Percentiles rank a stretch among this genome's conserved stretches.
Evolutionary conservation across 2,888 invertebrate species (phyloP).

Genomic region (Polydrusus tereticollis): DNA sequence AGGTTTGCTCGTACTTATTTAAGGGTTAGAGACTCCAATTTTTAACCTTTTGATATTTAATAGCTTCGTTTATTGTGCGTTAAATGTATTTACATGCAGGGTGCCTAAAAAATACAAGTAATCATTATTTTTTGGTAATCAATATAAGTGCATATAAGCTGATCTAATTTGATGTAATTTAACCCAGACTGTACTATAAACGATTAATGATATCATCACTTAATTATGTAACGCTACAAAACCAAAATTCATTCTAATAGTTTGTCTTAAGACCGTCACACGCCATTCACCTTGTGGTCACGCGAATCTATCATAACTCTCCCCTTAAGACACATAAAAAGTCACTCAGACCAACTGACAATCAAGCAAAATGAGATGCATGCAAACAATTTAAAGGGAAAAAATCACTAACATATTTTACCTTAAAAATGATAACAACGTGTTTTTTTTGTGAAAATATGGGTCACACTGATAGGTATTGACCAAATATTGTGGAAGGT

Average conservation of each 20-base stretch:
- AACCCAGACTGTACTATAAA: neutral
- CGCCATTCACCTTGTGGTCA: conserved; percentile 7
- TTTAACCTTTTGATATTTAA: no score
- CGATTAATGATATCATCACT: neutral
- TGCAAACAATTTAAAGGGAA: conserved; percentile 7
- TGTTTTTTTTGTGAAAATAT: neutral
- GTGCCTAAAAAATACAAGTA: no score
- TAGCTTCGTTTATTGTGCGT: no score
- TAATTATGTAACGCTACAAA: neutral
- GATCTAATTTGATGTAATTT: neutral
- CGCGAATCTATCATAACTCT: conserved; percentile 14
- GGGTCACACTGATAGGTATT: conserved; percentile 20
- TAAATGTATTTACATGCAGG: no score
- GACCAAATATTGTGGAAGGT: conserved; percentile 15
- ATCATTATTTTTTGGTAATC: no score
- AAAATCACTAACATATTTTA: conserved; percentile 17
- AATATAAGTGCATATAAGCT: no score
- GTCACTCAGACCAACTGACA: neutral
- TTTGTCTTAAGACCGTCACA: neutral
- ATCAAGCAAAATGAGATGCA: conserved; percentile 16
- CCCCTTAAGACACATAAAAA: conserved; percentile 9
- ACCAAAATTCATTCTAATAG: neutral
- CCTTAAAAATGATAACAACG: conserved; percentile 3
- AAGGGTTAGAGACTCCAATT: no score
- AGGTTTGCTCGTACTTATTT: no score